Base-by-base conservation (phyloP, 2,113 vertebrate species). In the Erinaceus europaeus region DNA sequence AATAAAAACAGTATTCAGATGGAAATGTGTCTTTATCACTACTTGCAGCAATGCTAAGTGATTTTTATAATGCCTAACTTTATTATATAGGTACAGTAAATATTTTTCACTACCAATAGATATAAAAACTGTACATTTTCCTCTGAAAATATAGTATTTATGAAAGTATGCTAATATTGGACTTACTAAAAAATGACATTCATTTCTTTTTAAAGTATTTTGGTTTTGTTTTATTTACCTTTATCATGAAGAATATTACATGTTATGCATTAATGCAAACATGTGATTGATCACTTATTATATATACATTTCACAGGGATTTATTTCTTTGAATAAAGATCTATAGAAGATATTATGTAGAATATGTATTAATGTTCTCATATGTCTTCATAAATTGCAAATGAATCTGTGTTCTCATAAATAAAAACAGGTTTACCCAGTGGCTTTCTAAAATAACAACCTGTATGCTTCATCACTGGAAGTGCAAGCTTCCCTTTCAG, bases 401-500 rank as follows among this genome's bases (percentile, higher is more conserved):
- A 94, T 89, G 85, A 95, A 90, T 50, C 13, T 79, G 79, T 82
- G 90, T 79, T 91, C 87, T 85, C 65, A 91, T 89, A 94, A 93
- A 75, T 94, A 88, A 84, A 90, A 89, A 77, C 84, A 77, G 86
- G 90, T 91, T 93, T 87, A 90, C 71, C 72, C 76, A 90, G 72
- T 83, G 74, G n/a, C 86, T 96, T 96, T 86, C 32, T 89, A 42
- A 90, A 90, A 84, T 93, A 93, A 89, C 50, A 94, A 94, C 76
- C 73, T 76, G 65, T 81, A 67, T 94, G 34, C 36, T 92, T 55
- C 91, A 25, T 91, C 77, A 65, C 89, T 74, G 20, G 18, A 74
- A 79, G 5, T 78, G 2, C 44, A 71, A 57, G 27, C 65, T 86
- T 82, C 12, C 53, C 44, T 81, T 84, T 85, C 1, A 44, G 71